These are phyloP conservation scores for Camponotus vicinus DNA, from an alignment of 1,140 invertebrate species.

Conservation along the genomic window DNA sequence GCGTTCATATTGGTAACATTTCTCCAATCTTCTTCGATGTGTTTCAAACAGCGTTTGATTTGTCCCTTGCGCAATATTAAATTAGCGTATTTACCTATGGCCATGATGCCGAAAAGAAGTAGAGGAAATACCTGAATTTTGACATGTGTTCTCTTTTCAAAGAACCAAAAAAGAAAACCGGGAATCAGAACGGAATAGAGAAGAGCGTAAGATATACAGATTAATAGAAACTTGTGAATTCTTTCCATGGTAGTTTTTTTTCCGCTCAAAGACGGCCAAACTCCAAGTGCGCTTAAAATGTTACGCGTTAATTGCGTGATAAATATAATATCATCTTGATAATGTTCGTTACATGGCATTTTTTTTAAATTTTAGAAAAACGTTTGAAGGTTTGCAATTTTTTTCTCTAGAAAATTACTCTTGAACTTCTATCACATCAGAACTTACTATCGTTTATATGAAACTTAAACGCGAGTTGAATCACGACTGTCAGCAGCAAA, in stretches of 20 bases:
- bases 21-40: slow-evolving; percentile 76
- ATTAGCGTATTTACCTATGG: slow-evolving; percentile 71
- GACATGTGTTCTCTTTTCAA: slow-evolving; percentile 4
- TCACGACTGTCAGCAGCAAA: slow-evolving; percentile 7
- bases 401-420: background rate
- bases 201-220: background rate
- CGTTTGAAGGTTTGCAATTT: background rate
- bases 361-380: background rate
- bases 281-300: background rate
- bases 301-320: slow-evolving; percentile 28
- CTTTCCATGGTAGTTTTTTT: background rate
- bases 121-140: slow-evolving; percentile 68
- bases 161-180: background rate
- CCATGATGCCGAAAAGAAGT: slow-evolving; percentile 74
- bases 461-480: background rate
- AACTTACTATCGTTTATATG: background rate
- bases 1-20: slow-evolving; percentile 7
- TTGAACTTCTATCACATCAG: background rate
- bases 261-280: slow-evolving; percentile 15
- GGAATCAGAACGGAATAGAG: slow-evolving; percentile 35
- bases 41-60: slow-evolving; percentile 72
- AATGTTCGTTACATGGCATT: slow-evolving; percentile 13
- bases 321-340: slow-evolving; percentile 36
- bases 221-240: background rate
- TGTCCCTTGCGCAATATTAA: slow-evolving; percentile 64